Evolutionary conservation across 2,113 vertebrate species (phyloP), one percentile per base, ranked within the genome.

Genomic region (Sinocyclocheilus maitianheensis): DNA sequence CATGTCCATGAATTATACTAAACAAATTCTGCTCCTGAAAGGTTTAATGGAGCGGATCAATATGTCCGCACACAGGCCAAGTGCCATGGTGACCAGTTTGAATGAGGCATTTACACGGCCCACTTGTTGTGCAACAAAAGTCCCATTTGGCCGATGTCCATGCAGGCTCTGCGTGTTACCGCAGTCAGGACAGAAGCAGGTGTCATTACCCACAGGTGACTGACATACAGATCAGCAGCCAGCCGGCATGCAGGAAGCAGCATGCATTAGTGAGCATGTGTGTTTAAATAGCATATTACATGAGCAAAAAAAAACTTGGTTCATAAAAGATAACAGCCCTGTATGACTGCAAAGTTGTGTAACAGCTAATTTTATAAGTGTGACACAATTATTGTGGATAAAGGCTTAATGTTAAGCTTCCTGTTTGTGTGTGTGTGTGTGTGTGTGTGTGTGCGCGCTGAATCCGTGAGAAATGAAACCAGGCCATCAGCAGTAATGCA

Each of bases 331-430:
- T 14, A 48, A 53, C 46, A 37, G 22, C 37, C 24, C 11, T 3
- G 14, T 34, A 2, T 13, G 46, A 67, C 40, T 81, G 14, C 40
- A 46, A 81, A 72, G 67, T 74, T 72, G 62, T 16, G 67, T 24
- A 83, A 83, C 20, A n/a, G 81, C 43, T 58, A 74, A 72, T 72
- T 72, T n/a, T 83, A 83, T 37, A 72, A 72, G 46, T 18, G 20
- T 72, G 81, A 5, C 63, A 83, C 63, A 83, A 40, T 58, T 34
- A 55, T 37, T 53, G 9, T 22, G 43, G 16, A 53, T 18, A 55
- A 16, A 58, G 30, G 20, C 46, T 69, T 30, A 83, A 12, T 3
- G 22, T 26, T 81, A 81, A 81, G 78, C 80, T 69, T 30, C 63
- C 3, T 22, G 12, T 26, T 2, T 9, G n/a, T 77, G 26, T 24